phyloP scores from a whole-genome alignment of 2,797 vertebrate genomes.

The Lithobates sylvaticus region DNA sequence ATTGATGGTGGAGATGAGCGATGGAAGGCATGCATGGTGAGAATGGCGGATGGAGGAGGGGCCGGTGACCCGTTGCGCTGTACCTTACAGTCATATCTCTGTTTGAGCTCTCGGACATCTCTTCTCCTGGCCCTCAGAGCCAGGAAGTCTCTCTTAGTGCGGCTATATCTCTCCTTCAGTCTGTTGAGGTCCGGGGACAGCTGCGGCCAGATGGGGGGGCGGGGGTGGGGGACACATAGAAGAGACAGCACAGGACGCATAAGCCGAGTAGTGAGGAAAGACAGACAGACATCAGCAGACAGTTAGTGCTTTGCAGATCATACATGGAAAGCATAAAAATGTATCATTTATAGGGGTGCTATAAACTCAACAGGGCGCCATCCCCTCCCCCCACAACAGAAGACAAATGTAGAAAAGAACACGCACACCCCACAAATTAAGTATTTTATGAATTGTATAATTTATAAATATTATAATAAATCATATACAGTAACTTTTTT shows the following conservation, averaged over 20 bases:
- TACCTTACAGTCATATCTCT: conserved; percentile 91
- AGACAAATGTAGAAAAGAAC: too few species aligned
- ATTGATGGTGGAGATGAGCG: background rate
- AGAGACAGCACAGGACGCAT: conserved; percentile 62
- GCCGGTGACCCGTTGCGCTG: background rate
- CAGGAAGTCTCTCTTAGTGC: conserved; percentile 90
- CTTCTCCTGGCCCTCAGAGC: conserved; percentile 87
- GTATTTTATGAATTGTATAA: too few species aligned
- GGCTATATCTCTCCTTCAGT: conserved; percentile 88
- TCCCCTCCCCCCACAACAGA: too few species aligned
- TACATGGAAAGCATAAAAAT: too few species aligned
- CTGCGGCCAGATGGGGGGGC: conserved; percentile 75
- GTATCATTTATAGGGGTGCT: too few species aligned
- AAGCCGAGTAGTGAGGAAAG: conserved; percentile 63
- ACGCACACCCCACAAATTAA: too few species aligned
- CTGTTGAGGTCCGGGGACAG: conserved; percentile 87
- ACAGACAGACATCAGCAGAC: conserved; percentile 63
- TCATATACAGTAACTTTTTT: too few species aligned
- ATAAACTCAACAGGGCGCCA: too few species aligned
- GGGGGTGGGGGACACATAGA: conserved; percentile 56
- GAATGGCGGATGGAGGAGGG: background rate
- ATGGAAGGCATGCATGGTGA: too few species aligned
- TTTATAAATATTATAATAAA: too few species aligned
- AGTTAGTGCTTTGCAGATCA: too few species aligned
- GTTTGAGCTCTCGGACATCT: conserved; percentile 86